phyloP scores from a whole-genome alignment of 1,140 invertebrate species.

The Hestina assimilis region DNA sequence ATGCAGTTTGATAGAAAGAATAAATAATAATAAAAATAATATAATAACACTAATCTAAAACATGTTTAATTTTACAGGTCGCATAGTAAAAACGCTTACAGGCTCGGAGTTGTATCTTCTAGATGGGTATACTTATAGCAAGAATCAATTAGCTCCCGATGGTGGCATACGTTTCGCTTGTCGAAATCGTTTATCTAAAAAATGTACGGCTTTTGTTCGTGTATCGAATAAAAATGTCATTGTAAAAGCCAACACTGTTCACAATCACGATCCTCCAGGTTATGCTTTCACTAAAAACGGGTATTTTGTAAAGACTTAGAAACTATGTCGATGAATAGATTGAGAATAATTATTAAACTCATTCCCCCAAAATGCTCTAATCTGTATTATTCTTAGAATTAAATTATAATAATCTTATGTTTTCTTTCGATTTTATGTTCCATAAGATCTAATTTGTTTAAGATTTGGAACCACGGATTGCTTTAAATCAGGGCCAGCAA shows the following conservation, averaged over 20 bases:
- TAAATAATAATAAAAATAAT: too few species aligned
- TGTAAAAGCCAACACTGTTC: neutral
- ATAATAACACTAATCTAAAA: too few species aligned
- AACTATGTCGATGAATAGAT: too few species aligned
- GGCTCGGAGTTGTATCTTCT: slow-evolving; percentile 10
- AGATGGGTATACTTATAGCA: slow-evolving; percentile 13
- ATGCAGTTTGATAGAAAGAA: too few species aligned
- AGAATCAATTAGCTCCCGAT: slow-evolving; percentile 2
- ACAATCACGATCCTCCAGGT: slow-evolving; percentile 6
- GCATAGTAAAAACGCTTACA: slow-evolving; percentile 18
- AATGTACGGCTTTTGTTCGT: slow-evolving; percentile 1
- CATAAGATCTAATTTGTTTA: too few species aligned
- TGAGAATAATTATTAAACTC: too few species aligned
- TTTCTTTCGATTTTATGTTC: too few species aligned
- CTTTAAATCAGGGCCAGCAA: too few species aligned
- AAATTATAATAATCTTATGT: too few species aligned
- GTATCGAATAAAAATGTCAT: slow-evolving; percentile 1
- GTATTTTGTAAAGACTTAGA: slow-evolving; percentile 7
- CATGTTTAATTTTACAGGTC: slow-evolving; percentile 18
- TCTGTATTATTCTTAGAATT: too few species aligned
- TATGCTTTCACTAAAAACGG: slow-evolving; percentile 6
- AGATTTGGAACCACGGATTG: too few species aligned
- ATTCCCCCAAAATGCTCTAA: too few species aligned
- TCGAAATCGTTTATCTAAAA: slow-evolving; percentile 6
- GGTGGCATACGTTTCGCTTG: slow-evolving; percentile 11